Conservation (phyloP, 2,797 vertebrate species). For the Ficedula albicollis region DNA sequence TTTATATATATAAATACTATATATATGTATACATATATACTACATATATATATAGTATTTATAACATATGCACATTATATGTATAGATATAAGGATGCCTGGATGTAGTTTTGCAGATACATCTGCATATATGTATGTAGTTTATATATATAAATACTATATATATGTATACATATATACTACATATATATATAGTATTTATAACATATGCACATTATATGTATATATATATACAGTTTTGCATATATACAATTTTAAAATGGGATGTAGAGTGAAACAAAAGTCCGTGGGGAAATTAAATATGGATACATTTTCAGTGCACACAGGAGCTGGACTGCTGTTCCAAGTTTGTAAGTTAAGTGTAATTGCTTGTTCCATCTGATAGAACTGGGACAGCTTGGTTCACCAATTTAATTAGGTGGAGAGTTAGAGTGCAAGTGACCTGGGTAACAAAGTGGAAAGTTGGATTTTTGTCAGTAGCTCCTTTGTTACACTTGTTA, state of each 20-base stretch:
- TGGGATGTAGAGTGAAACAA: background rate
- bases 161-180: too few species aligned
- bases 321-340: background rate
- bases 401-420: background rate
- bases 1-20: too few species aligned
- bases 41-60: background rate
- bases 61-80: background rate
- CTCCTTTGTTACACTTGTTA: background rate
- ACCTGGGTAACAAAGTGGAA: background rate
- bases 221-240: background rate
- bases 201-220: background rate
- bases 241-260: background rate
- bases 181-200: background rate
- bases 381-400: background rate
- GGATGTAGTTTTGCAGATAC: background rate
- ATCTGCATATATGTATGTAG: too few species aligned
- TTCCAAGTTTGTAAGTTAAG: background rate
- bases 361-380: background rate
- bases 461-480: background rate
- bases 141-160: too few species aligned
- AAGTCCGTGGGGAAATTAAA: background rate
- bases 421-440: background rate
- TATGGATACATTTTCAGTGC: accelerated
- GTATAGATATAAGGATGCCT: background rate
- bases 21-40: too few species aligned